Conservation (phyloP, 2,797 vertebrate genomes). For the Periparus ater region DNA sequence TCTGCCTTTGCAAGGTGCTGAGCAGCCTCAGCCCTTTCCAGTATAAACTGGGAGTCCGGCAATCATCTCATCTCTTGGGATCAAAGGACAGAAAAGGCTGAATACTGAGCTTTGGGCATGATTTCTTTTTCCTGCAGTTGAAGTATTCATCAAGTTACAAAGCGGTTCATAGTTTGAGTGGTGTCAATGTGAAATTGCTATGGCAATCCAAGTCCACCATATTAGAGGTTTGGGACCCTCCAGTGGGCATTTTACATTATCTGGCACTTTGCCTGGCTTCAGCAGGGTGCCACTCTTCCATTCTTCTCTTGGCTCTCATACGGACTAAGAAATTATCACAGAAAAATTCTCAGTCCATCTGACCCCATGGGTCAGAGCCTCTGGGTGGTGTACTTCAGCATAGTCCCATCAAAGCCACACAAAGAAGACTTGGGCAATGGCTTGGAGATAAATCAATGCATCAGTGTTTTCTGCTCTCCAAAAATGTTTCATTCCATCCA, state of each 20-base stretch:
- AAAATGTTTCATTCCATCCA: background rate
- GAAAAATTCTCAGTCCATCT: background rate
- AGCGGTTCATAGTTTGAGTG: background rate
- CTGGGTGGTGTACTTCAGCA: background rate
- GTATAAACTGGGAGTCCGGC: background rate
- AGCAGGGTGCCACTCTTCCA: background rate
- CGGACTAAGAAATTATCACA: background rate
- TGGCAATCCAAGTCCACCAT: background rate
- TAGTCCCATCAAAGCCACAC: background rate
- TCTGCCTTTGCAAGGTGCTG: background rate
- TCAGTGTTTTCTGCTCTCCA: background rate
- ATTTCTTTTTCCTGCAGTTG: background rate
- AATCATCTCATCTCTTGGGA: background rate
- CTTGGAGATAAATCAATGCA: background rate
- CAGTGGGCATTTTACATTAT: background rate
- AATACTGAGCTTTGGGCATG: background rate
- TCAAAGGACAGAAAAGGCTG: background rate
- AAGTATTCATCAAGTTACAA: background rate
- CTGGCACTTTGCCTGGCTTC: background rate
- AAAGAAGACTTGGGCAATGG: accelerated
- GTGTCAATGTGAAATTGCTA: background rate
- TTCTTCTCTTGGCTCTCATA: accelerated
- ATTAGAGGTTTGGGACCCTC: background rate
- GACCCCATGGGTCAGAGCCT: background rate
- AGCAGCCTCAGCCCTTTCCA: background rate